phyloP scores from a whole-genome alignment of 2,113 vertebrate genomes.

The Scortum barcoo region DNA sequence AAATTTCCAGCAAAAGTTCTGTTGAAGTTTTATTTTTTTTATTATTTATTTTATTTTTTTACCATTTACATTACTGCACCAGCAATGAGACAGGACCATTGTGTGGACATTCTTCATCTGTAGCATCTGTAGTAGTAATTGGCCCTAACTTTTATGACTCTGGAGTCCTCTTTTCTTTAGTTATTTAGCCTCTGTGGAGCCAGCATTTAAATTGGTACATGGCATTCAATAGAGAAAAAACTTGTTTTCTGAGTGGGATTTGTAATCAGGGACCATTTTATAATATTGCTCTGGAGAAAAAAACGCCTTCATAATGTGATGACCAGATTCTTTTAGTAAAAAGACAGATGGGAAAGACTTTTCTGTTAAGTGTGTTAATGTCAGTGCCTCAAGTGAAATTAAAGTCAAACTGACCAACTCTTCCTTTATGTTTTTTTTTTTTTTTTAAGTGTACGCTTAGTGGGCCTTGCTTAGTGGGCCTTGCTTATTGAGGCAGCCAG shows the following conservation, averaged over 20 bases:
- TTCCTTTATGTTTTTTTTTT: background rate
- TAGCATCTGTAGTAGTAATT: background rate
- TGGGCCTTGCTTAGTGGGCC: too few relatives aligned
- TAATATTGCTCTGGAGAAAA: slow-evolving; percentile 8
- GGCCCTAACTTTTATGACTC: background rate
- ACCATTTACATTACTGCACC: background rate
- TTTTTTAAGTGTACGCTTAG: background rate
- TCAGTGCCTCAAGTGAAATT: slow-evolving; percentile 46
- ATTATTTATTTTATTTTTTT: background rate
- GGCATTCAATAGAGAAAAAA: background rate
- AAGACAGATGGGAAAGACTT: slow-evolving; percentile 23
- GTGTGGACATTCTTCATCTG: too few relatives aligned
- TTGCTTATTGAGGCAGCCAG: background rate
- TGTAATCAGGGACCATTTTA: background rate
- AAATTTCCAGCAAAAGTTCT: background rate
- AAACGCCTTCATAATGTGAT: slow-evolving; percentile 30
- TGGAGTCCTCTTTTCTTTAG: background rate
- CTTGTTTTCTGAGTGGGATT: background rate
- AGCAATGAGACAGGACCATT: background rate
- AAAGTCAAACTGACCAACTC: slow-evolving; percentile 59
- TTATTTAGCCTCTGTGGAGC: background rate
- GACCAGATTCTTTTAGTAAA: slow-evolving; percentile 28
- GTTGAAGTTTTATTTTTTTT: background rate
- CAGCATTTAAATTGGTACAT: background rate
- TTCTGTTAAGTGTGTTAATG: slow-evolving; percentile 56